Evolutionary conservation across 2,888 invertebrate species (phyloP), one percentile per base, ranked within the genome.

Genomic region (Eucriotettix oculatus): DNA sequence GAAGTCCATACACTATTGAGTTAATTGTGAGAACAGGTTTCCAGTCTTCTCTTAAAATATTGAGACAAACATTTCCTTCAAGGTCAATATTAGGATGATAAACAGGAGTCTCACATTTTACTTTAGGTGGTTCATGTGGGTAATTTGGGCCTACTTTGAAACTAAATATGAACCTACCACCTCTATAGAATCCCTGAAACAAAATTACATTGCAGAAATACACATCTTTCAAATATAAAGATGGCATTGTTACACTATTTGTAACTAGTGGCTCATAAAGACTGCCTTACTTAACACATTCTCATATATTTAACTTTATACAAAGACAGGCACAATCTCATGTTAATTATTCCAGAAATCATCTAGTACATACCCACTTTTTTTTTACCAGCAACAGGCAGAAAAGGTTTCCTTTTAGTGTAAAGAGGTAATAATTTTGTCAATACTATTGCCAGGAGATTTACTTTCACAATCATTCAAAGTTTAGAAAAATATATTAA

Each of bases 51-150:
- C 96, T 83, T 69, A 97, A 80, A 72, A 98, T 97, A 76, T 98
- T 98, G 65, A 97, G 81, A 73, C 97, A 97, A 42, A 98, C 95
- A 76, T 97, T 97, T 67, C 97, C 97, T 72, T 97, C 95, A 69
- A 95, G 79, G 78, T 98, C 97, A 73, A 98, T 98, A 74, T 98
- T 98, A 14, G 97, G 97, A 76, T 98, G 97, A 75, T 97, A 98
- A 57, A 97, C 94, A 72, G 90, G 88, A 54, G 96, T 96, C 77
- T 93, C 94, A 77, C 97, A 97, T 76, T 97, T 97, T 43, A 98
- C 97, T 78, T 98, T 98, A 17, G 97, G 97, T 54, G 97, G 95
- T 74, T 97, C 96, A 71, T 97, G 97, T 42, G 97, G 97, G 76
- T 98, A 98, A 76, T 91, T 95, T 70, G 93, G 93, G 67, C 95